These are phyloP conservation scores for Amphiura filiformis DNA, from an alignment of 35 echinoderm and acorn worm genomes.

Conservation along the genomic window DNA sequence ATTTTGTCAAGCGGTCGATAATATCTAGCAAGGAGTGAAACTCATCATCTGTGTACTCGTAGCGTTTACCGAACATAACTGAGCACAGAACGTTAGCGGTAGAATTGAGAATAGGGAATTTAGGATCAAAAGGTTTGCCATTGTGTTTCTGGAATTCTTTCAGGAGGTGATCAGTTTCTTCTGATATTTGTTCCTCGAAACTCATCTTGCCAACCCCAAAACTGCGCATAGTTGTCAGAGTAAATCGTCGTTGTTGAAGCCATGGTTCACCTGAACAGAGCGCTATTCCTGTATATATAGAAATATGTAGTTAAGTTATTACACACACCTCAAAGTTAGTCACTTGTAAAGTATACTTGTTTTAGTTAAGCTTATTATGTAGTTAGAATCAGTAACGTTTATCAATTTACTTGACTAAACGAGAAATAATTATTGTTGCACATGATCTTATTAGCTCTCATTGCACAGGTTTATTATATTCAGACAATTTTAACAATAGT, in stretches of 20 bases:
- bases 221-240: conserved; percentile 16
- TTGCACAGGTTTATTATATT: neutral
- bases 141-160: conserved; percentile 3
- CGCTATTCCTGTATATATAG: neutral
- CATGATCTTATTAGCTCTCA: neutral
- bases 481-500: neutral
- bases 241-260: conserved; percentile 30
- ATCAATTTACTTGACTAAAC: neutral
- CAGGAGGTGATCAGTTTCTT: conserved; percentile 24
- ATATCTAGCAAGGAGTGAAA: conserved; percentile 28
- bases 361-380: too few species aligned
- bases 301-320: neutral
- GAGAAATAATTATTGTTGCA: neutral
- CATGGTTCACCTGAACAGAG: conserved; percentile 23
- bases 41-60: conserved; percentile 39
- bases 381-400: neutral
- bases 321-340: too few species aligned
- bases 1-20: conserved; percentile 3
- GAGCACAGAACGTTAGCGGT: conserved; percentile 45
- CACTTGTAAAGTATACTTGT: too few species aligned
- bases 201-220: conserved; percentile 38
- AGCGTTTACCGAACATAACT: conserved; percentile 52
- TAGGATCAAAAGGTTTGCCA: conserved; percentile 34
- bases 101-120: conserved; percentile 7
- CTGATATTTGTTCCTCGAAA: conserved; percentile 31